Evolutionary conservation across 2,888 invertebrate species (phyloP).

Genomic region (Meteorus cinctellus): DNA sequence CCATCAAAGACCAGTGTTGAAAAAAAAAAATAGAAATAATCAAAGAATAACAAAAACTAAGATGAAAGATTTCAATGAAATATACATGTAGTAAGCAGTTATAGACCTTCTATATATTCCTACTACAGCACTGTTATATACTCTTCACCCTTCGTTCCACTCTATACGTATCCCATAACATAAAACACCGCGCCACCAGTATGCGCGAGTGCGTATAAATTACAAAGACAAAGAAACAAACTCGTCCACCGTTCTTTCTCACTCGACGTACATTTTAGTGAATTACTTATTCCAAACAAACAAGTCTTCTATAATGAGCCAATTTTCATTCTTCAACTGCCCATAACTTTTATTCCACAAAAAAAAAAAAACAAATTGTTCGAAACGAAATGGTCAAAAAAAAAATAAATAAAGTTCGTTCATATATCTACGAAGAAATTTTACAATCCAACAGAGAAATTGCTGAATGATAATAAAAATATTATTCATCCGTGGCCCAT

Average conservation of each 20-base stretch:
- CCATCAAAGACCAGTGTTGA: background rate
- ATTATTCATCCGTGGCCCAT: background rate
- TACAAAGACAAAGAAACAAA: conserved; percentile 7
- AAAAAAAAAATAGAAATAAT: background rate
- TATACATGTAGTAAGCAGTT: background rate
- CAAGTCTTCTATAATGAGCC: conserved; percentile 1
- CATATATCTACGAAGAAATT: background rate
- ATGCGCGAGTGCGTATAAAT: conserved; percentile 11
- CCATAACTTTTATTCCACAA: background rate
- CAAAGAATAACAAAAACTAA: background rate
- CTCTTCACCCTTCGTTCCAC: conserved; percentile 11
- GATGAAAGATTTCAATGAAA: background rate
- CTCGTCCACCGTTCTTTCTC: background rate
- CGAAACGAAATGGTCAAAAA: background rate
- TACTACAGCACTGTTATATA: background rate
- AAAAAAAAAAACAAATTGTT: background rate
- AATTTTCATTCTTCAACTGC: background rate
- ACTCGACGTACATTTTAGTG: background rate
- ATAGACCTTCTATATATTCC: background rate
- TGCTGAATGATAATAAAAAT: background rate
- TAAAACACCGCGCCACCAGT: background rate
- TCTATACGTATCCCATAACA: background rate
- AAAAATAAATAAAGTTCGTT: background rate
- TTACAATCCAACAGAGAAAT: background rate
- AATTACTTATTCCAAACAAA: background rate